Evolutionary conservation across 2,113 vertebrate species (phyloP).

Genomic region (Indicator indicator): DNA sequence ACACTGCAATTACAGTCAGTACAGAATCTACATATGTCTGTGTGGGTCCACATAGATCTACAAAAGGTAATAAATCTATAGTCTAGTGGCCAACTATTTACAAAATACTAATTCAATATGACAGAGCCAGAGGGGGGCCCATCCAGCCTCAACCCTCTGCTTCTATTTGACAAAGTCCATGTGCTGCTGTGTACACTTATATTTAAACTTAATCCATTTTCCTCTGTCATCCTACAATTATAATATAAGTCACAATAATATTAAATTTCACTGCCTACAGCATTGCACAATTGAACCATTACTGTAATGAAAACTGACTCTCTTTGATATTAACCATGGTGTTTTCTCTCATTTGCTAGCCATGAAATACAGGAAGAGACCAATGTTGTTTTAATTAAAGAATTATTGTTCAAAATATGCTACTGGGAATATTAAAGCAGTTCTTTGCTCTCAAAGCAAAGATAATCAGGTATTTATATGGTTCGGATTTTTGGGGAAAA

Average conservation of each 20-base stretch:
- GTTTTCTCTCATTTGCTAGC: conserved; percentile 70
- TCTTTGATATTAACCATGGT: conserved; percentile 75
- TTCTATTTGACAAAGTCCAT: conserved; percentile 47
- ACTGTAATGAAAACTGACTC: conserved; percentile 74
- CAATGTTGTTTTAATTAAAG: conserved; percentile 64
- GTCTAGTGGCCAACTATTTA: conserved; percentile 53
- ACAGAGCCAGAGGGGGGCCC: conserved; percentile 29
- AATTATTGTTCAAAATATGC: conserved; percentile 64
- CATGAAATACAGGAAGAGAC: conserved; percentile 63
- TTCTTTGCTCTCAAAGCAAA: conserved; percentile 19
- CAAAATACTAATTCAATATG: conserved; percentile 59
- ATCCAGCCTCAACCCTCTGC: conserved; percentile 4
- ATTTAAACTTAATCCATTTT: conserved; percentile 72
- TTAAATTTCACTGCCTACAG: conserved; percentile 77
- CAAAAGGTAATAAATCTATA: conserved; percentile 31
- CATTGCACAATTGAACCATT: conserved; percentile 69
- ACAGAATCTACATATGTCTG: background rate
- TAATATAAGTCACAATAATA: conserved; percentile 75
- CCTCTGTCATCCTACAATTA: conserved; percentile 76
- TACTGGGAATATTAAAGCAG: conserved; percentile 49
- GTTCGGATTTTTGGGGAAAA: background rate
- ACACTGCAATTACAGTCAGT: conserved; percentile 1
- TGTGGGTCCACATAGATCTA: conserved; percentile 6
- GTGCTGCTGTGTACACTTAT: conserved; percentile 34
- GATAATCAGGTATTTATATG: conserved; percentile 48